These are phyloP conservation scores for Brassicogethes aeneus DNA, from an alignment of 2,888 invertebrate genomes.

Conservation along the genomic window DNA sequence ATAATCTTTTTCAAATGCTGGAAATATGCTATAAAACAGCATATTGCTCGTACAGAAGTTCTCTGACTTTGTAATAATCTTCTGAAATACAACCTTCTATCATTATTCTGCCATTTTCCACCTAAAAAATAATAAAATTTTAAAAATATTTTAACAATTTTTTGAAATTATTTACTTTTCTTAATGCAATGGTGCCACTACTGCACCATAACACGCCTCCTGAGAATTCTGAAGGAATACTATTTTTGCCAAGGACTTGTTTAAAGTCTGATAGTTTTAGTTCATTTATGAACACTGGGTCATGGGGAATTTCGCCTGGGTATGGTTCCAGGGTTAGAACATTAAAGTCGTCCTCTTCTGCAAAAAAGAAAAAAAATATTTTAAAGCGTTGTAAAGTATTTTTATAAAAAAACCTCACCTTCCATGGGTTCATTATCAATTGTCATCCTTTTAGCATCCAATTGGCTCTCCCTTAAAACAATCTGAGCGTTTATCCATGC, in stretches of 20 bases:
- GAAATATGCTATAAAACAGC: constrained; percentile 91
- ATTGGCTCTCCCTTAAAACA: constrained; percentile 52
- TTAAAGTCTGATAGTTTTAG: constrained; percentile 88
- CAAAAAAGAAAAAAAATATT: constrained; percentile 14
- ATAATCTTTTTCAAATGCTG: too few species aligned
- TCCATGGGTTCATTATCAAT: constrained; percentile 42
- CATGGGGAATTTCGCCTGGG: constrained; percentile 54
- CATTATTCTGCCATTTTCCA: constrained; percentile 85
- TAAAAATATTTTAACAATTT: constrained; percentile 81
- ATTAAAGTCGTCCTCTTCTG: constrained; percentile 47
- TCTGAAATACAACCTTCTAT: constrained; percentile 91
- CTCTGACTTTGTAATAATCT: constrained; percentile 89
- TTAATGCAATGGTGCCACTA: constrained; percentile 80
- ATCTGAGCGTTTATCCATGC: constrained; percentile 89
- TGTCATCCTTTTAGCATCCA: constrained; percentile 44
- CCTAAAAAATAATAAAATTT: constrained; percentile 46
- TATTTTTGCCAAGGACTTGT: constrained; percentile 63
- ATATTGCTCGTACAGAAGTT: constrained; percentile 90
- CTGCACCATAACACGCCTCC: constrained; percentile 92
- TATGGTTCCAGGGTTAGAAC: constrained; percentile 63
- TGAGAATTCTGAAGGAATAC: constrained; percentile 78
- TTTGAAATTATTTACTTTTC: constrained; percentile 85
- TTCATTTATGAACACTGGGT: constrained; percentile 86
- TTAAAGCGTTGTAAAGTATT: background rate
- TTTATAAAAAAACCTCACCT: constrained; percentile 25